A percentile compares a stretch with the other conserved stretches of the same genome.
These are phyloP conservation scores for Diploscapter pachys DNA, from an alignment of 1,140 invertebrate genomes.

Conservation along the genomic window DNA sequence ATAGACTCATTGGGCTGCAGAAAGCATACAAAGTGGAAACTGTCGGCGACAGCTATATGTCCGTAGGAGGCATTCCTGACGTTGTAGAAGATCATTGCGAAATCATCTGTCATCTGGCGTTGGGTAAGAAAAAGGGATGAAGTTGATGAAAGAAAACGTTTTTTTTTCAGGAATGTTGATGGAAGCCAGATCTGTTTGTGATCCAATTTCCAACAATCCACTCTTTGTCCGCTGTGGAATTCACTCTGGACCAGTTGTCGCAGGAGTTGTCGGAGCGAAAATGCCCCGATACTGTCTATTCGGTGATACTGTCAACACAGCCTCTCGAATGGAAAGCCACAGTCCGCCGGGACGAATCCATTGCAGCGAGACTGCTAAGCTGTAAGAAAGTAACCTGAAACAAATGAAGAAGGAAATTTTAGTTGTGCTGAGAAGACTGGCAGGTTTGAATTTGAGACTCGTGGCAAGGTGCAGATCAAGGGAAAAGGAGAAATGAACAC, in stretches of 20 bases:
- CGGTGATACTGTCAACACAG: conserved; percentile 74
- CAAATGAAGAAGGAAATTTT: neutral
- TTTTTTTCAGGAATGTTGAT: conserved; percentile 50
- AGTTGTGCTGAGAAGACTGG: conserved; percentile 49
- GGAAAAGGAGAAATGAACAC: conserved; percentile 57
- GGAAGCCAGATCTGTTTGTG: conserved; percentile 54
- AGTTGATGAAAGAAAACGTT: neutral
- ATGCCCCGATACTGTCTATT: conserved; percentile 66
- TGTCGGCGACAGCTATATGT: conserved; percentile 99
- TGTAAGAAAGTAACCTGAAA: conserved; percentile 22
- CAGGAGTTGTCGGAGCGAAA: conserved; percentile 64
- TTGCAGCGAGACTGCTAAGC: conserved; percentile 48
- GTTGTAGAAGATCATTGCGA: conserved; percentile 82
- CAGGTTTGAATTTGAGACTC: conserved; percentile 52
- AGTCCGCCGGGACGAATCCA: conserved; percentile 52
- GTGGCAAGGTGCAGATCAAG: conserved; percentile 56
- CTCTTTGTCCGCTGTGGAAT: conserved; percentile 50
- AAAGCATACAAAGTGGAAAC: conserved; percentile 80
- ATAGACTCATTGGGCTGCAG: conserved; percentile 62
- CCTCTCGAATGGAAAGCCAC: conserved; percentile 57
- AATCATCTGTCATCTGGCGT: conserved; percentile 83
- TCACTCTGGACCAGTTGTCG: conserved; percentile 57
- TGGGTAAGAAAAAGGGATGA: conserved; percentile 70
- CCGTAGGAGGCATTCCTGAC: conserved; percentile 91
- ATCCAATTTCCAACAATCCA: conserved; percentile 48